Conservation (phyloP, 2,888 invertebrate genomes). For the Plebejus anna region DNA sequence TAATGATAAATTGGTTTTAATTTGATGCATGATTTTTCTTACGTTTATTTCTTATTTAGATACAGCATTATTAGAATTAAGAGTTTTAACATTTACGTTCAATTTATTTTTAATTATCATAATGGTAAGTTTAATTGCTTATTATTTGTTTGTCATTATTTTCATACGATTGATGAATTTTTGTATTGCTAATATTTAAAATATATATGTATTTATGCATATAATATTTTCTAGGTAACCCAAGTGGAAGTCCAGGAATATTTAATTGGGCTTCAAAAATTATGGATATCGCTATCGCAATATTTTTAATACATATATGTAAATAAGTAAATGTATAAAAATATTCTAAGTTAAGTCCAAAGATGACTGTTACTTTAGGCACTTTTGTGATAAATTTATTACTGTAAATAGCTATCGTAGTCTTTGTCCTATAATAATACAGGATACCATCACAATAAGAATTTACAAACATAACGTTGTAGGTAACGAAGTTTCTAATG, state of each 20-base stretch:
- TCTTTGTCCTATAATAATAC: constrained; percentile 14
- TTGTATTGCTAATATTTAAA: constrained; percentile 26
- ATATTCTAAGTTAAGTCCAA: constrained; percentile 53
- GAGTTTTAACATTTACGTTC: constrained; percentile 35
- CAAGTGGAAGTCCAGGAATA: constrained; percentile 74
- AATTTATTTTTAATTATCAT: constrained; percentile 65
- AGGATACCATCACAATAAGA: constrained; percentile 25
- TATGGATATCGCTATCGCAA: constrained; percentile 61
- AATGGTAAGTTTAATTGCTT: constrained; percentile 63
- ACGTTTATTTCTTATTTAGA: constrained; percentile 35
- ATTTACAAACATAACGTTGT: constrained; percentile 27
- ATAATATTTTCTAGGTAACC: constrained; percentile 77
- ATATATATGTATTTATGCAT: constrained; percentile 55
- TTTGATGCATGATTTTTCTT: constrained; percentile 42
- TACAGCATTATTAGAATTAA: constrained; percentile 20
- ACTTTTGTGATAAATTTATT: constrained; percentile 74
- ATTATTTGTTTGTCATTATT: constrained; percentile 40
- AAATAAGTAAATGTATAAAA: constrained; percentile 39
- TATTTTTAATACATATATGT: constrained; percentile 53
- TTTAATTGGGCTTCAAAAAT: constrained; percentile 65
- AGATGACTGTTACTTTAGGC: constrained; percentile 70
- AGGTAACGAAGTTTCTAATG: constrained; percentile 23
- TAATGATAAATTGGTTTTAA: background rate
- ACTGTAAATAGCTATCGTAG: constrained; percentile 57
- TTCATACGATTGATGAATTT: constrained; percentile 34